A percentile compares a stretch with the other conserved stretches of the same genome.
These are phyloP conservation scores for Nomada ruficornis DNA, from an alignment of 2,888 invertebrate species.

Conservation along the genomic window DNA sequence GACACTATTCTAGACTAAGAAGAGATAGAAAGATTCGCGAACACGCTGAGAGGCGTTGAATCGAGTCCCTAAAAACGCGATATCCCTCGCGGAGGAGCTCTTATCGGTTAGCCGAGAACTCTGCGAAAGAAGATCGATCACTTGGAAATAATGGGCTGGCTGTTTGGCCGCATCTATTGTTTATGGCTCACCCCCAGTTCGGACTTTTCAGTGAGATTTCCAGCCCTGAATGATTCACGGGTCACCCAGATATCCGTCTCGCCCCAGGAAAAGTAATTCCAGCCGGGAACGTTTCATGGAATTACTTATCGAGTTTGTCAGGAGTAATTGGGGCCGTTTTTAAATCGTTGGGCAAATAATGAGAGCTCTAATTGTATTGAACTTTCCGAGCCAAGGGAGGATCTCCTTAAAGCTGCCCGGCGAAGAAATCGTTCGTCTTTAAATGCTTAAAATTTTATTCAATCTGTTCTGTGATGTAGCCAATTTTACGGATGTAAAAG, in stretches of 20 bases:
- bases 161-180: slow-evolving; percentile 50
- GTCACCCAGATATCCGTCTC: background rate
- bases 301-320: slow-evolving; percentile 34
- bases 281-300: slow-evolving; percentile 8
- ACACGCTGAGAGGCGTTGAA: background rate
- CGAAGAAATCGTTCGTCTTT: background rate
- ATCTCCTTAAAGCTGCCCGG: background rate
- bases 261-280: slow-evolving; percentile 10
- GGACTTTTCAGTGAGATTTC: slow-evolving; percentile 26
- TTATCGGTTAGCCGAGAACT: slow-evolving; percentile 42
- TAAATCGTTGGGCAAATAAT: slow-evolving; percentile 42
- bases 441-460: background rate
- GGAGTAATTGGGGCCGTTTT: slow-evolving; percentile 37
- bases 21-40: background rate
- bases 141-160: slow-evolving; percentile 52
- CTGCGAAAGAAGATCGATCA: slow-evolving; percentile 56
- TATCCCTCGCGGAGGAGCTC: slow-evolving; percentile 28
- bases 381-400: background rate
- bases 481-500: background rate
- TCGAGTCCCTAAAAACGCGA: slow-evolving; percentile 35
- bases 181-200: slow-evolving; percentile 26
- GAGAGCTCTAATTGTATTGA: slow-evolving; percentile 35
- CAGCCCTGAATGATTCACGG: slow-evolving; percentile 22
- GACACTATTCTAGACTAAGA: background rate
- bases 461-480: background rate